Percentiles rank a stretch among this genome's conserved stretches.
Evolutionary conservation across 2,113 vertebrate species (phyloP).

Genomic region (Spilogale gracilis): DNA sequence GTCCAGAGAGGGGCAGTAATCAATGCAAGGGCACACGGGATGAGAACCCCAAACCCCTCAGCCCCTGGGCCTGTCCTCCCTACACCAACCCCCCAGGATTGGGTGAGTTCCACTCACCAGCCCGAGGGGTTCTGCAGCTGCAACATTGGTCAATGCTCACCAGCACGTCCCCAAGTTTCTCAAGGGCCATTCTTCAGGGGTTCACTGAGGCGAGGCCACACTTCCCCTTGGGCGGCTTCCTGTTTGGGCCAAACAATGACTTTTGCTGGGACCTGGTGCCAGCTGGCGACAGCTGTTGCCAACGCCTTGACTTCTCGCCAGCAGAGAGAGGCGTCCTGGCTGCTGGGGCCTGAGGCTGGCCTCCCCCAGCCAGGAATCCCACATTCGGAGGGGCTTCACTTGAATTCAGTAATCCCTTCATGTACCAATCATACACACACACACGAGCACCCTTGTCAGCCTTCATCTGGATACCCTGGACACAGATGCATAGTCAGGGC

Average conservation of each 20-base stretch:
- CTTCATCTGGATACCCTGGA: not conserved
- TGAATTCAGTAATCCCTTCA: not conserved
- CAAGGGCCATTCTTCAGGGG: slow-evolving; percentile 75
- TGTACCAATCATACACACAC: not conserved
- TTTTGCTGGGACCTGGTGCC: slow-evolving; percentile 71
- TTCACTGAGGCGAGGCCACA: slow-evolving; percentile 73
- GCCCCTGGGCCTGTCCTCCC: not conserved
- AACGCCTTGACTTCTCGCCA: slow-evolving; percentile 45
- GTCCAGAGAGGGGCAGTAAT: not conserved
- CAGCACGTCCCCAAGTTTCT: slow-evolving; percentile 68
- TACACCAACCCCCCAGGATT: not conserved
- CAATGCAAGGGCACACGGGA: not conserved
- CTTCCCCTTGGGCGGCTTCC: slow-evolving; percentile 80
- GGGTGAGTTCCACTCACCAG: not conserved
- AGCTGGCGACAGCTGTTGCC: slow-evolving; percentile 76
- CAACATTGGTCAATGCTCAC: not conserved
- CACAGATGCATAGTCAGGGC: not conserved
- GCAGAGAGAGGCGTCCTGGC: not conserved
- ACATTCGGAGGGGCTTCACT: not conserved
- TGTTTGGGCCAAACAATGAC: slow-evolving; percentile 82
- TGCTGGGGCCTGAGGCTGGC: not conserved
- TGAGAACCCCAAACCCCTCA: not conserved
- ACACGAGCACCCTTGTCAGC: not conserved
- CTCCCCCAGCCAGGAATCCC: not conserved
- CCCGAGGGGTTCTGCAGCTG: not conserved